These are phyloP conservation scores for Cyclophora punctaria DNA, from an alignment of 2,888 invertebrate species.

Conservation along the genomic window DNA sequence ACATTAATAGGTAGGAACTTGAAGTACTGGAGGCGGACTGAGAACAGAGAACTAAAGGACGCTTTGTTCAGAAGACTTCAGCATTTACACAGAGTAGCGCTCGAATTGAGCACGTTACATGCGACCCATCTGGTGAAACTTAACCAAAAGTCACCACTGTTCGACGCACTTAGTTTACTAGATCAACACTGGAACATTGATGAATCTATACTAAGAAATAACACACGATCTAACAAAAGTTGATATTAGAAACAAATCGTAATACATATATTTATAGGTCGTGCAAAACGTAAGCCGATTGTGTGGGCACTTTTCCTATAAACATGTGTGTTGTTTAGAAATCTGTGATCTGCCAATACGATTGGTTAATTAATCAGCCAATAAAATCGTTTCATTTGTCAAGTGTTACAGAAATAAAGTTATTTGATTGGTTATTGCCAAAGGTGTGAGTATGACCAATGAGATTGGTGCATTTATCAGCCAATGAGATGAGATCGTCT, in stretches of 20 bases:
- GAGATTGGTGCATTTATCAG: too few species aligned
- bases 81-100: slow-evolving; percentile 49
- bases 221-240: slow-evolving; percentile 25
- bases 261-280: slow-evolving; percentile 2
- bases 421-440: too few species aligned
- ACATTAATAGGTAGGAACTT: slow-evolving; percentile 68
- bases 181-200: slow-evolving; percentile 54
- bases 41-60: slow-evolving; percentile 38
- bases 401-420: too few species aligned
- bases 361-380: too few species aligned
- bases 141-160: slow-evolving; percentile 33
- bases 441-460: too few species aligned
- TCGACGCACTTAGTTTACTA: slow-evolving; percentile 41
- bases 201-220: slow-evolving; percentile 40
- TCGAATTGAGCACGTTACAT: slow-evolving; percentile 53
- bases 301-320: too few species aligned
- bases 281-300: too few species aligned
- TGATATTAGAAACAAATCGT: slow-evolving; percentile 19
- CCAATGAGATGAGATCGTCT: too few species aligned
- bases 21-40: slow-evolving; percentile 67
- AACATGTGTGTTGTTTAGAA: too few species aligned
- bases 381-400: too few species aligned
- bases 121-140: slow-evolving; percentile 38
- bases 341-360: too few species aligned
- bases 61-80: slow-evolving; percentile 55